These are phyloP conservation scores for Marisa cornuarietis DNA, from an alignment of 1,140 invertebrate species.

Conservation along the genomic window DNA sequence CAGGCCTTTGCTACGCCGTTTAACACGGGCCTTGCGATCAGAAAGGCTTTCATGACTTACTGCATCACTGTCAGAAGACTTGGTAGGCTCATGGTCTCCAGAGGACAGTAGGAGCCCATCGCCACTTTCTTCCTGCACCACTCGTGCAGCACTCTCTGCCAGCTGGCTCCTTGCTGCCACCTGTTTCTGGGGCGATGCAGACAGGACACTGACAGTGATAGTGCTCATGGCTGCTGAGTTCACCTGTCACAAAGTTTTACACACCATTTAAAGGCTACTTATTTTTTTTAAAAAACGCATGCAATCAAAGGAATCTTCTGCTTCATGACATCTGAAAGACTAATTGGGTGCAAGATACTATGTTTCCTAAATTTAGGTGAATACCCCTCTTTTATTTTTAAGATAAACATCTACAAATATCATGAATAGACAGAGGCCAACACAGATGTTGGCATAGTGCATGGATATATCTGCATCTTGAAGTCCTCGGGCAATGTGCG, in stretches of 20 bases:
- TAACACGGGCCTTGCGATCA: constrained; percentile 17
- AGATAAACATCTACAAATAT: no score
- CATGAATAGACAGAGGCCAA: no score
- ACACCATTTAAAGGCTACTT: constrained; percentile 28
- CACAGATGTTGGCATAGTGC: no score
- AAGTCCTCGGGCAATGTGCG: no score
- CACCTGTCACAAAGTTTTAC: constrained; percentile 22
- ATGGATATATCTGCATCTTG: no score
- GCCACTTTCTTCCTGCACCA: constrained; percentile 3
- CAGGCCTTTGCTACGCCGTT: constrained; percentile 13
- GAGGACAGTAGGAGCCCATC: constrained; percentile 34
- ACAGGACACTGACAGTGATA: constrained; percentile 6
- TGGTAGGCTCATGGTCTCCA: constrained; percentile 33
- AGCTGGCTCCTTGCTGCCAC: not conserved
- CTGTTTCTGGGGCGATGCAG: constrained; percentile 7
- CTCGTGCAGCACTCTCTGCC: no score
- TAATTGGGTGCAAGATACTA: no score
- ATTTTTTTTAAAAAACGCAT: not conserved
- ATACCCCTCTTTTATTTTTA: no score
- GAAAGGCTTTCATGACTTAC: constrained; percentile 23
- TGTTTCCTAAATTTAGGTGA: no score
- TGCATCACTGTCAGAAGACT: constrained; percentile 43
- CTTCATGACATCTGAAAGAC: no score
- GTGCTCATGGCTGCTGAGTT: constrained; percentile 25
- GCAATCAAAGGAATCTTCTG: not conserved